Conservation (phyloP, 53 echinoderm and acorn worm genomes). For the Paelopatides confundens region DNA sequence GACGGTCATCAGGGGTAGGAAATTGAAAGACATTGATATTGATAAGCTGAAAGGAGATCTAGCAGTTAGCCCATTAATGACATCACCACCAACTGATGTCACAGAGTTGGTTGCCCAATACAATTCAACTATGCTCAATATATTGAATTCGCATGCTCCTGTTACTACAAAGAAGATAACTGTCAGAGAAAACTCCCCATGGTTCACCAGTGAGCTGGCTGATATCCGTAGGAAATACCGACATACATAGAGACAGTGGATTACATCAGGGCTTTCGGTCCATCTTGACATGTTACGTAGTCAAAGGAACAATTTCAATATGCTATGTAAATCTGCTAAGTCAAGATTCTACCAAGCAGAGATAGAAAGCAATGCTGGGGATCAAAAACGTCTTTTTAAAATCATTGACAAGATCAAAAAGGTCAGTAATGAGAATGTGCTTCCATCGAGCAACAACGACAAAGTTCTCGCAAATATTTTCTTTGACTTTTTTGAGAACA, state of each 20-base stretch:
- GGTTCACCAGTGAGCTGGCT: neutral
- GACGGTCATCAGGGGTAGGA: neutral
- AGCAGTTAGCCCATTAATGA: neutral
- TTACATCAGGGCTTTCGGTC: neutral
- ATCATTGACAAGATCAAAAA: slow-evolving; percentile 7
- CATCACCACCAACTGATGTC: neutral
- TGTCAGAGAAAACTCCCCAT: neutral
- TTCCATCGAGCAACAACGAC: neutral
- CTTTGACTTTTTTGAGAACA: neutral
- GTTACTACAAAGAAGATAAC: neutral
- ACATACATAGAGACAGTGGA: neutral
- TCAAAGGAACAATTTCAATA: neutral
- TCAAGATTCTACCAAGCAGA: neutral
- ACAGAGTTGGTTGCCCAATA: neutral
- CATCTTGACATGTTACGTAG: neutral
- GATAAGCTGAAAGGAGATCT: neutral
- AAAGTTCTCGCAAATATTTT: neutral
- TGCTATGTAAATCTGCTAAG: neutral
- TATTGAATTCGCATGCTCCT: neutral
- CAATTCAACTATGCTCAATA: neutral
- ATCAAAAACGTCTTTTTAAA: neutral
- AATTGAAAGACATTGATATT: neutral
- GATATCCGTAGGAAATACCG: neutral
- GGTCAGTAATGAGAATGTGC: neutral
- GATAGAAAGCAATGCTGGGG: neutral